Conservation (phyloP, 2,113 vertebrate genomes). For the Phycodurus eques region DNA sequence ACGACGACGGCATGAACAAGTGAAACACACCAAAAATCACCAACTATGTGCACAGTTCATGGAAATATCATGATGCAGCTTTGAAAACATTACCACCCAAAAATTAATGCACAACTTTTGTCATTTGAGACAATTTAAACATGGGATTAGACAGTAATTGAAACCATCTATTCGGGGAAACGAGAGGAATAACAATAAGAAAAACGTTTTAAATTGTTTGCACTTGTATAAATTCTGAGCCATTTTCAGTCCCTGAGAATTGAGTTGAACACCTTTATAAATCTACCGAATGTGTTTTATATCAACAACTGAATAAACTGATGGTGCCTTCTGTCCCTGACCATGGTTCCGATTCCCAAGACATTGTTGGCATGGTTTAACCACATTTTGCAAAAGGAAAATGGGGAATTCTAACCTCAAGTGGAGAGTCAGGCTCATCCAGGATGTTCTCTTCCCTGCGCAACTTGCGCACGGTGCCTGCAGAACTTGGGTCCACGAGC, state of each 20-base stretch:
- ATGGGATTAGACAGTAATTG: too few relatives aligned
- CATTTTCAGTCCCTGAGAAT: not conserved
- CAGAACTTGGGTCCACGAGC: not conserved
- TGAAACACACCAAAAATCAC: not conserved
- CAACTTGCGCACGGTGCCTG: not conserved
- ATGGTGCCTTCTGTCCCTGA: not conserved
- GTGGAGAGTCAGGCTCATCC: slow-evolving; percentile 5
- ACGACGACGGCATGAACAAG: not conserved
- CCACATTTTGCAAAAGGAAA: not conserved
- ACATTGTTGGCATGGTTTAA: not conserved
- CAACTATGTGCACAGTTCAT: not conserved
- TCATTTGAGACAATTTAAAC: too few relatives aligned
- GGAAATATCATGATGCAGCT: too few relatives aligned
- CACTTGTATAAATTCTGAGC: too few relatives aligned
- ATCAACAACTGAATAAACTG: not conserved
- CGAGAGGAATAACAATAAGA: too few relatives aligned
- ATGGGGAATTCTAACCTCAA: not conserved
- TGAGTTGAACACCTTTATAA: too few relatives aligned
- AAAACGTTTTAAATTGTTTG: too few relatives aligned
- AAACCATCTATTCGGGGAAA: too few relatives aligned
- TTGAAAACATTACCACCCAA: too few relatives aligned
- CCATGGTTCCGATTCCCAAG: not conserved
- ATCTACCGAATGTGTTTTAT: too few relatives aligned
- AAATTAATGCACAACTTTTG: too few relatives aligned
- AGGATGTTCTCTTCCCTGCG: not conserved